Base-by-base conservation (phyloP, 2,888 invertebrate genomes). In the Pristionchus entomophagus region DNA sequence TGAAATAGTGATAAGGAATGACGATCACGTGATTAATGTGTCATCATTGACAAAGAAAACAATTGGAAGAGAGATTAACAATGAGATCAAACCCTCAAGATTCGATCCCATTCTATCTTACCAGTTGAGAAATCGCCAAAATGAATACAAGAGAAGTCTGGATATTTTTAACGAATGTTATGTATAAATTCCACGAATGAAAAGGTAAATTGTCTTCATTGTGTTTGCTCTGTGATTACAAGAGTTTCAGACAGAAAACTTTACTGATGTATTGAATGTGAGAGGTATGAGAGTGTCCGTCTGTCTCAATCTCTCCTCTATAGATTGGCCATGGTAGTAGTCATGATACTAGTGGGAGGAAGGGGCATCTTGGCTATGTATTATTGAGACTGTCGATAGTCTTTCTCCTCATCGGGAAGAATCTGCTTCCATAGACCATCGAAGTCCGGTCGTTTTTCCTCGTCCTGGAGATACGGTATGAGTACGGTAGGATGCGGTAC, bases 211-310 rank as follows among this genome's bases (percentile, higher is more conserved):
- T 14, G 8, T 10, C 45, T 45, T 10, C 45, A 45, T 45, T 45
- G 45, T 45, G 45, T 14, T 45, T 45, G 45, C n/a, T 45, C 6
- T 45, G 8, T 10, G 8, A 45, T 45, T 45, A 14, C 45, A n/a
- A n/a, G 45, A 45, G 14, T 45, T 14, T 10, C 45, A 14, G 73
- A 73, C 73, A 73, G 41, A 73, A 73, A 73, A 73, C 73, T 73
- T 73, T 73, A 73, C 73, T 73, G 73, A 73, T 41, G 73, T 73
- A 73, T 38, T 73, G 73, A 73, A 73, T 45, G 41, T 73, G 41
- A 41, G 73, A 45, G 73, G 38, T 38, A 26, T 22, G 73, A 19
- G 4, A 22, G n/a, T 73, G 32, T 6, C 8, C 12, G 26, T 38
- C 65, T 38, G 8, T 22, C 73, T 45, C 14, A 6, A 41, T 41